phyloP scores from a whole-genome alignment of 2,888 invertebrate species.

The Tenodera sinensis region DNA sequence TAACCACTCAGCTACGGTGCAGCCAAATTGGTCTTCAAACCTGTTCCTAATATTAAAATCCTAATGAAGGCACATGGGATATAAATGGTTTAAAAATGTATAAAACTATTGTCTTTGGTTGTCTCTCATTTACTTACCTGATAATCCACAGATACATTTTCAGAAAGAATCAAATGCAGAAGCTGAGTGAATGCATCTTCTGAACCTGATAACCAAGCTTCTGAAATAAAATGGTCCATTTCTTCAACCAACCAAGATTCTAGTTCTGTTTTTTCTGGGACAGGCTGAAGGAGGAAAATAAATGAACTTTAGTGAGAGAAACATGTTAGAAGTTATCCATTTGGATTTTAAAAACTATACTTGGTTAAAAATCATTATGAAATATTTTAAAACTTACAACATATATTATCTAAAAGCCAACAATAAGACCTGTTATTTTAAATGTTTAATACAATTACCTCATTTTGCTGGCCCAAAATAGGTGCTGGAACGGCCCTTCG shows the following conservation, averaged over 20 bases:
- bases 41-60: too few relatives aligned
- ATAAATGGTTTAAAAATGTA: too few relatives aligned
- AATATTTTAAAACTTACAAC: too few relatives aligned
- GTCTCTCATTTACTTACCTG: constrained; percentile 39
- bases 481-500: constrained; percentile 38
- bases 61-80: too few relatives aligned
- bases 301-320: background rate
- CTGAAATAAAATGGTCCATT: constrained; percentile 64
- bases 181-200: constrained; percentile 71
- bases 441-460: constrained; percentile 21
- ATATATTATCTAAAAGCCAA: too few relatives aligned
- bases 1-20: too few relatives aligned
- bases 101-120: too few relatives aligned
- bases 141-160: constrained; percentile 71
- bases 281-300: constrained; percentile 33
- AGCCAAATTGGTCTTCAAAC: too few relatives aligned
- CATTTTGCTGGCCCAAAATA: constrained; percentile 41
- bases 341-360: background rate
- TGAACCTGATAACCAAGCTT: constrained; percentile 56
- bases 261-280: constrained; percentile 49
- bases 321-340: background rate
- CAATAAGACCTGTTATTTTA: too few relatives aligned
- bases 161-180: constrained; percentile 72
- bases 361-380: too few relatives aligned
- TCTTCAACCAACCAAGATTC: constrained; percentile 54